phyloP scores from a whole-genome alignment of 2,888 invertebrate genomes.

The Brachyptera risi region DNA sequence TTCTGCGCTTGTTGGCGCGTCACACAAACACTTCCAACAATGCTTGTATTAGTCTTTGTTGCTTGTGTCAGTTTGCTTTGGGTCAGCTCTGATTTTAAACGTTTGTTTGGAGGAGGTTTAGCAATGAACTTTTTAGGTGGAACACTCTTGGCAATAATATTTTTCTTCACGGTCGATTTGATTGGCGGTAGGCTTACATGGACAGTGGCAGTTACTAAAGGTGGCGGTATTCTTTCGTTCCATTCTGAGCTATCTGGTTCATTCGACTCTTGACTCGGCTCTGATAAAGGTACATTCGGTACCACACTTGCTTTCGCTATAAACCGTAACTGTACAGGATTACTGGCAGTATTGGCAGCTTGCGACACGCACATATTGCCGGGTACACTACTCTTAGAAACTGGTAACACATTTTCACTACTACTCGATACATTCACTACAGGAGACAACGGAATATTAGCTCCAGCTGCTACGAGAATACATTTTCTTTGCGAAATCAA shows the following conservation, averaged over 20 bases:
- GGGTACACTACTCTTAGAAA: neutral
- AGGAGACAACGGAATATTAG: neutral
- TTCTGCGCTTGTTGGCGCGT: constrained; percentile 26
- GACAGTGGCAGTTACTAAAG: too few relatives aligned
- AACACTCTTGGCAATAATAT: neutral
- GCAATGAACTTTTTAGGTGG: neutral
- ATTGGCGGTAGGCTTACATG: neutral
- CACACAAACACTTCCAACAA: neutral
- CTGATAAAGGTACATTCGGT: neutral
- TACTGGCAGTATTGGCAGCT: neutral
- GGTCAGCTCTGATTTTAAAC: neutral
- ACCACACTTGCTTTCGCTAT: neutral
- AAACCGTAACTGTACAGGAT: neutral
- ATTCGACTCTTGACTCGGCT: neutral
- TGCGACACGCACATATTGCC: neutral
- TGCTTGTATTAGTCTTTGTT: neutral
- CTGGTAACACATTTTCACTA: neutral
- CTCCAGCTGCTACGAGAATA: neutral
- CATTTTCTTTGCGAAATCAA: neutral
- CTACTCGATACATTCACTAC: neutral
- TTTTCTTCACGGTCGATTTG: neutral
- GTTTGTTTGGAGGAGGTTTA: neutral
- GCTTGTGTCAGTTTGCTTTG: neutral
- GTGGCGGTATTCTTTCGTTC: too few relatives aligned
- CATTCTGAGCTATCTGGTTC: neutral